Evolutionary conservation across 1,140 invertebrate genomes (phyloP).

Genomic region (Eurosta solidaginis): DNA sequence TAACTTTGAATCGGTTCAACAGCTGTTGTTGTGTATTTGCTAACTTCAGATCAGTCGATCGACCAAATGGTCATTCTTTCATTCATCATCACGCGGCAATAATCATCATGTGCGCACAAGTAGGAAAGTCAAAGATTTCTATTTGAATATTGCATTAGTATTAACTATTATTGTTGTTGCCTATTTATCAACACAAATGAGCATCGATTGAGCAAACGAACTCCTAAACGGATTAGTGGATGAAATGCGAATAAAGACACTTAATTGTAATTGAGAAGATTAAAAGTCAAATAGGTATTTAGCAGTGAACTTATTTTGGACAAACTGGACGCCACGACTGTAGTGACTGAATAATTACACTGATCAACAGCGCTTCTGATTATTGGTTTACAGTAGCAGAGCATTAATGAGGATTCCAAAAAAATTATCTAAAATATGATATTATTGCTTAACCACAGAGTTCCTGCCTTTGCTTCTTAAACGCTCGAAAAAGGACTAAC

Average conservation of each 20-base stretch:
- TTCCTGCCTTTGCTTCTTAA: too few species aligned
- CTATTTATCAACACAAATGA: too few species aligned
- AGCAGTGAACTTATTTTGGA: background rate
- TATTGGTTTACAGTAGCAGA: too few species aligned
- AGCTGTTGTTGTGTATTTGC: background rate
- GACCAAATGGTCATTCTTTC: background rate
- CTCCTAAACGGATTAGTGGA: background rate
- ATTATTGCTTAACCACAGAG: too few species aligned
- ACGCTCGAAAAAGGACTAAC: too few species aligned
- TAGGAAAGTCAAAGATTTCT: background rate
- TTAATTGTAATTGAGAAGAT: constrained; percentile 12
- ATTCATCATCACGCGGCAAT: background rate
- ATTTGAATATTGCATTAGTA: background rate
- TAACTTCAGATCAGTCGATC: background rate
- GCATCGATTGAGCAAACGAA: background rate
- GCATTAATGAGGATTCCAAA: too few species aligned
- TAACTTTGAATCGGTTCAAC: background rate
- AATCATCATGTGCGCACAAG: too few species aligned
- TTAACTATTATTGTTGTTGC: background rate
- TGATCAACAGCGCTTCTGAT: too few species aligned
- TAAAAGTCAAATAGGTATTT: background rate
- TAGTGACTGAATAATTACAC: background rate
- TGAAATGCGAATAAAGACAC: background rate
- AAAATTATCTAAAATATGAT: too few species aligned
- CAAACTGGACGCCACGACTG: too few species aligned